phyloP scores from a whole-genome alignment of 1,140 invertebrate genomes.

The Sinonovacula constricta region DNA sequence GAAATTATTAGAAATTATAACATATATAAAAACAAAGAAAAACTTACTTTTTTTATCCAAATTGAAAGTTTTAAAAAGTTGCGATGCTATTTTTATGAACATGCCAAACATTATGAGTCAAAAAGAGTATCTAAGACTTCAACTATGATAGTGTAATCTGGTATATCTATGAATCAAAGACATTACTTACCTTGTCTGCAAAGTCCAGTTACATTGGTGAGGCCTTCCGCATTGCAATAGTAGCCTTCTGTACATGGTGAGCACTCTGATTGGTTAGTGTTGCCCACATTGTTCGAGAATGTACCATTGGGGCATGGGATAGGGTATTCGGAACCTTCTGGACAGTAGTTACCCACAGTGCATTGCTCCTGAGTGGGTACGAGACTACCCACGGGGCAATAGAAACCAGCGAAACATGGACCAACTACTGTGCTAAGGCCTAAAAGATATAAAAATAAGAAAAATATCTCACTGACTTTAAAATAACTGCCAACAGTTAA shows the following conservation, averaged over 20 bases:
- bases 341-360: conserved; percentile 70
- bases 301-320: conserved; percentile 71
- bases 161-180: no score
- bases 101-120: no score
- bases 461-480: no score
- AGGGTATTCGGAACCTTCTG: conserved; percentile 61
- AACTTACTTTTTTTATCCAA: no score
- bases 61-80: no score
- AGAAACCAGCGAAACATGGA: conserved; percentile 66
- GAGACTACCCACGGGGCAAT: conserved; percentile 69
- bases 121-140: no score
- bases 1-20: no score
- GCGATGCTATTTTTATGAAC: no score
- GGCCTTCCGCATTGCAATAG: conserved; percentile 70
- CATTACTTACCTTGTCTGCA: conserved; percentile 69
- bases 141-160: no score
- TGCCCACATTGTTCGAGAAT: conserved; percentile 70
- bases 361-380: conserved; percentile 64
- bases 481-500: no score
- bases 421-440: conserved; percentile 67
- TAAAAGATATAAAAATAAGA: conserved; percentile 44
- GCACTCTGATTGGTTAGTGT: conserved; percentile 60
- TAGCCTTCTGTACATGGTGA: conserved; percentile 68
- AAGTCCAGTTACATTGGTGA: conserved; percentile 66
- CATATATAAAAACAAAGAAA: no score